These are phyloP conservation scores for Chaetogeoica ovagalla DNA, from an alignment of 2,888 invertebrate genomes.

Conservation along the genomic window DNA sequence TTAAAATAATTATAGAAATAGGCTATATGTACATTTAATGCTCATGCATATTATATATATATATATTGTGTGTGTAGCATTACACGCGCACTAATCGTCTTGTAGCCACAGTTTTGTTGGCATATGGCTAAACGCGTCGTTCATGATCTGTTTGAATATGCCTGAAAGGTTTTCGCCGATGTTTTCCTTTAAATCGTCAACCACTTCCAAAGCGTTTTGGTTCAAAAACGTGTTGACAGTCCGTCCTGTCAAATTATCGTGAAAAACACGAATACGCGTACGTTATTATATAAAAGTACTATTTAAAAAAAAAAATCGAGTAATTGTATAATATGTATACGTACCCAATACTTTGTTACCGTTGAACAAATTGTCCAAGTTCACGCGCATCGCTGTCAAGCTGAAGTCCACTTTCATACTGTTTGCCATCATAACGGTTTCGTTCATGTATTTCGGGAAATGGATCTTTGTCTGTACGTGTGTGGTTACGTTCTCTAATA, in stretches of 20 bases:
- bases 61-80: too few relatives aligned
- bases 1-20: conserved; percentile 24
- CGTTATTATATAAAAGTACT: background rate
- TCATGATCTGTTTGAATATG: conserved; percentile 65
- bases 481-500: conserved; percentile 62
- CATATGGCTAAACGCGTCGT: conserved; percentile 65
- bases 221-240: conserved; percentile 67
- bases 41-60: conserved; percentile 5
- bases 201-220: conserved; percentile 66
- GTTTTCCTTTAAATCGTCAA: conserved; percentile 65
- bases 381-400: conserved; percentile 63
- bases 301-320: background rate
- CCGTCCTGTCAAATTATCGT: conserved; percentile 60
- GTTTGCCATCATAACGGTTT: conserved; percentile 62
- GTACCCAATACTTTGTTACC: conserved; percentile 67
- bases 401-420: conserved; percentile 65
- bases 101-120: conserved; percentile 65
- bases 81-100: conserved; percentile 45
- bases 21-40: conserved; percentile 37
- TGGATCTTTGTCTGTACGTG: conserved; percentile 63
- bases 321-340: background rate
- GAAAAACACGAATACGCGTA: too few relatives aligned
- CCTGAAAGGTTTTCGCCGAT: conserved; percentile 64
- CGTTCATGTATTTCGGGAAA: conserved; percentile 60
- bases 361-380: conserved; percentile 67